Percentiles rank a stretch among this genome's conserved stretches.
These are phyloP conservation scores for Catharus ustulatus DNA, from an alignment of 2,797 vertebrate species.

Conservation along the genomic window DNA sequence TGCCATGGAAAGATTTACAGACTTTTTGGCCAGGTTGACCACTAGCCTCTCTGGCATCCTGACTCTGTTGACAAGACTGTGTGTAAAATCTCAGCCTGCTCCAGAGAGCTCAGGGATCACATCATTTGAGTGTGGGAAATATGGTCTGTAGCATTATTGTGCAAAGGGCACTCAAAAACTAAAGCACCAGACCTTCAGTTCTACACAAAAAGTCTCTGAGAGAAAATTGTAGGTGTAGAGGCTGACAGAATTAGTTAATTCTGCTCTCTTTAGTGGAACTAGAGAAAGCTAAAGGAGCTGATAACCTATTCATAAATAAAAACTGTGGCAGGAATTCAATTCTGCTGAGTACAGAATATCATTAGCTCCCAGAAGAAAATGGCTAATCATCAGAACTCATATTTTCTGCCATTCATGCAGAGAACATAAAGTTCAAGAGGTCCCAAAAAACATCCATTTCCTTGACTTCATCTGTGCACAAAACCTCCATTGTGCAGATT, in stretches of 20 bases:
- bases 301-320: background rate
- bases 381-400: background rate
- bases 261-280: background rate
- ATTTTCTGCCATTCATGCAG: background rate
- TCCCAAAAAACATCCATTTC: background rate
- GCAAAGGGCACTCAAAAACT: background rate
- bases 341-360: background rate
- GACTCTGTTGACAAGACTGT: background rate
- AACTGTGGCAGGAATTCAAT: background rate
- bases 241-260: background rate
- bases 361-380: background rate
- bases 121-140: background rate
- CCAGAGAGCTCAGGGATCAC: background rate
- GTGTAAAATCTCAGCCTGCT: constrained; percentile 30
- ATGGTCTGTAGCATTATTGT: background rate
- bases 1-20: constrained; percentile 16
- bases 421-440: background rate
- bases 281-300: background rate
- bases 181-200: background rate
- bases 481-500: background rate
- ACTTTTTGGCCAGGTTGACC: constrained; percentile 21
- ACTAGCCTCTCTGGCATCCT: background rate
- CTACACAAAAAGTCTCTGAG: background rate
- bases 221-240: background rate
- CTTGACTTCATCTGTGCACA: background rate